Percentiles rank a stretch among this genome's conserved stretches.
These are phyloP conservation scores for Lacanobia oleracea DNA, from an alignment of 2,888 invertebrate genomes.

Conservation along the genomic window DNA sequence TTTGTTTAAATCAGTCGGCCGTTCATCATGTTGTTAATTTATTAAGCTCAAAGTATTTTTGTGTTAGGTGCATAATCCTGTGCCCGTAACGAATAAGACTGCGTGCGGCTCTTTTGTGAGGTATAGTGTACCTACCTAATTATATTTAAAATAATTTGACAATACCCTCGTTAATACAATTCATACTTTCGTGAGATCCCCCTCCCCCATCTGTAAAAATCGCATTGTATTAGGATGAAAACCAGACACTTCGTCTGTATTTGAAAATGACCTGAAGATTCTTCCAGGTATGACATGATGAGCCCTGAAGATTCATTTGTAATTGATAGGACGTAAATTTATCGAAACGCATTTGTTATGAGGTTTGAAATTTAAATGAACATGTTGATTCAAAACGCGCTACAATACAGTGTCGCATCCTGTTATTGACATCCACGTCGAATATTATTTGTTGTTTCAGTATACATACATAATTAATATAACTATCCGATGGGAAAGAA, in stretches of 20 bases:
- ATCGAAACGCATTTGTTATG: conserved; percentile 46
- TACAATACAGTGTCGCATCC: conserved; percentile 66
- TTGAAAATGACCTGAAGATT: conserved; percentile 20
- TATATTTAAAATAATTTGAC: conserved; percentile 63
- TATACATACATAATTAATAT: conserved; percentile 20
- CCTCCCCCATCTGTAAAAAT: conserved; percentile 37
- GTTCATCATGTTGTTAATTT: conserved; percentile 29
- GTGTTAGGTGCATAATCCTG: conserved; percentile 65
- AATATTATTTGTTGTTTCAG: conserved; percentile 68
- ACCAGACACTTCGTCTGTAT: conserved; percentile 15
- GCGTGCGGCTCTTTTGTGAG: conserved; percentile 71
- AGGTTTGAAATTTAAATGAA: conserved; percentile 45
- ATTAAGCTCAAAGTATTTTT: conserved; percentile 65
- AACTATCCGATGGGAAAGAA: conserved; percentile 65
- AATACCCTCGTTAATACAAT: conserved; percentile 56
- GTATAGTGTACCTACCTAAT: conserved; percentile 66
- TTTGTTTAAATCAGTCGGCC: conserved; percentile 40
- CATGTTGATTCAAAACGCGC: conserved; percentile 58
- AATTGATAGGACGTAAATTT: conserved; percentile 48
- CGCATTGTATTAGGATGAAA: conserved; percentile 26
- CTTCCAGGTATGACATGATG: conserved; percentile 37
- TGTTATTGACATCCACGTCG: conserved; percentile 60
- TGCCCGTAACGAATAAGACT: conserved; percentile 75
- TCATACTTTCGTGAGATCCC: conserved; percentile 44
- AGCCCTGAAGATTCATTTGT: conserved; percentile 36